phyloP scores from a whole-genome alignment of 1,140 invertebrate species.

The Hylaeus anthracinus region DNA sequence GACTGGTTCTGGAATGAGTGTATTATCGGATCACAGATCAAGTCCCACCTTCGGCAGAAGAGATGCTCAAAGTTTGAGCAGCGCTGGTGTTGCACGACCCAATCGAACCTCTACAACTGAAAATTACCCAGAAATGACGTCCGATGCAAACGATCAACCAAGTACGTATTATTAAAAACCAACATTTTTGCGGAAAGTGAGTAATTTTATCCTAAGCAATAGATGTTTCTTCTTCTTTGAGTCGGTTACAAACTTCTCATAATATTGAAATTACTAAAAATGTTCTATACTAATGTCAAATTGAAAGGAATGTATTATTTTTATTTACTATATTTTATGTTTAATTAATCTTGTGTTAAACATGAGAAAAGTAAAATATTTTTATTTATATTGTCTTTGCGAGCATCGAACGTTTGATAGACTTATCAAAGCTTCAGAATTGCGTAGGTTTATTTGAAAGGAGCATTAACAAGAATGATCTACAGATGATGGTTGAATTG shows the following conservation, averaged over 20 bases:
- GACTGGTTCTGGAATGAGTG: conserved; percentile 81
- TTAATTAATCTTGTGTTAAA: too few relatives aligned
- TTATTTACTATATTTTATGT: too few relatives aligned
- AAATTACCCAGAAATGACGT: conserved; percentile 26
- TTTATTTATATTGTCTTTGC: not conserved
- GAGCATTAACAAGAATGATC: conserved; percentile 72
- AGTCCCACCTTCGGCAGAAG: conserved; percentile 68
- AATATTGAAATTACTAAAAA: too few relatives aligned
- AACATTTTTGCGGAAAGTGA: not conserved
- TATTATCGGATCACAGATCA: conserved; percentile 77
- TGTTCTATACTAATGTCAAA: too few relatives aligned
- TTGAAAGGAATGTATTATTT: too few relatives aligned
- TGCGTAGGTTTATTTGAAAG: conserved; percentile 41
- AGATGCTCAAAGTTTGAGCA: conserved; percentile 66
- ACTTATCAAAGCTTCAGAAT: conserved; percentile 38
- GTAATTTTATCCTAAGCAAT: too few relatives aligned
- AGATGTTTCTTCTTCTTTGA: too few relatives aligned
- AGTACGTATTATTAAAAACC: conserved; percentile 35
- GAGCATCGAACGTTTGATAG: conserved; percentile 2
- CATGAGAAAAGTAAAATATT: not conserved
- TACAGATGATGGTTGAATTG: conserved; percentile 62
- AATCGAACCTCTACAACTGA: conserved; percentile 56
- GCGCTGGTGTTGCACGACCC: conserved; percentile 56
- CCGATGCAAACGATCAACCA: conserved; percentile 52
- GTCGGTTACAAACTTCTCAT: too few relatives aligned